phyloP scores from a whole-genome alignment of 2,888 invertebrate species.

The Pyrrhia umbra region DNA sequence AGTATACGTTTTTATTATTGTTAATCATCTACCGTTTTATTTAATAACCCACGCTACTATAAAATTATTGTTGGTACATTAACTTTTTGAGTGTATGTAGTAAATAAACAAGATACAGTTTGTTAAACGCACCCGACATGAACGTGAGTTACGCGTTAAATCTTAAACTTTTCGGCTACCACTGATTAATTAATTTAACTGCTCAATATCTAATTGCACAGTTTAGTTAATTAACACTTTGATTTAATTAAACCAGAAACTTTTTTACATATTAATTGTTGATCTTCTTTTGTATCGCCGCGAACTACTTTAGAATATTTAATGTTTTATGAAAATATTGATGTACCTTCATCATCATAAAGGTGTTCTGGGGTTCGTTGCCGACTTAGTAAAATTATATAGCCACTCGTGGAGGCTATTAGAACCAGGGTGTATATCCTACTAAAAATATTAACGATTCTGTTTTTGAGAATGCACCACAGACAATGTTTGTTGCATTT shows the following conservation, averaged over 20 bases:
- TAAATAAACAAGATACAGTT: slow-evolving; percentile 29
- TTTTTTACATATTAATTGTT: background rate
- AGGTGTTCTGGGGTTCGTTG: too few species aligned
- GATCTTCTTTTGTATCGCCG: background rate
- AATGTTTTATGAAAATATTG: too few species aligned
- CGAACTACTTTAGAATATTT: background rate
- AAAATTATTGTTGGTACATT: slow-evolving; percentile 9
- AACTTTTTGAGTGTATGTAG: background rate
- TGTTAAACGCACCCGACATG: slow-evolving; percentile 8
- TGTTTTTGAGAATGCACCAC: too few species aligned
- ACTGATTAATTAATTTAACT: slow-evolving; percentile 31
- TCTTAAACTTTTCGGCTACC: slow-evolving; percentile 19
- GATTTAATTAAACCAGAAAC: slow-evolving; percentile 36
- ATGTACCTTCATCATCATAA: too few species aligned
- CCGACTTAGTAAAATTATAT: too few species aligned
- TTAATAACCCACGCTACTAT: slow-evolving; percentile 3
- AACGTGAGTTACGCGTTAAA: slow-evolving; percentile 52
- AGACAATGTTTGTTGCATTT: too few species aligned
- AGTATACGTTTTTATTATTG: background rate
- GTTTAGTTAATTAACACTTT: slow-evolving; percentile 2
- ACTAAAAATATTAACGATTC: too few species aligned
- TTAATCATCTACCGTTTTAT: slow-evolving; percentile 13
- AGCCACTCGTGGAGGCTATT: too few species aligned
- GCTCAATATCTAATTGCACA: slow-evolving; percentile 12
- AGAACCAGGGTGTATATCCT: too few species aligned